A percentile compares a stretch with the other conserved stretches of the same genome.
Evolutionary conservation across 2,888 invertebrate species (phyloP).

Genomic region (Dryobota labecula): DNA sequence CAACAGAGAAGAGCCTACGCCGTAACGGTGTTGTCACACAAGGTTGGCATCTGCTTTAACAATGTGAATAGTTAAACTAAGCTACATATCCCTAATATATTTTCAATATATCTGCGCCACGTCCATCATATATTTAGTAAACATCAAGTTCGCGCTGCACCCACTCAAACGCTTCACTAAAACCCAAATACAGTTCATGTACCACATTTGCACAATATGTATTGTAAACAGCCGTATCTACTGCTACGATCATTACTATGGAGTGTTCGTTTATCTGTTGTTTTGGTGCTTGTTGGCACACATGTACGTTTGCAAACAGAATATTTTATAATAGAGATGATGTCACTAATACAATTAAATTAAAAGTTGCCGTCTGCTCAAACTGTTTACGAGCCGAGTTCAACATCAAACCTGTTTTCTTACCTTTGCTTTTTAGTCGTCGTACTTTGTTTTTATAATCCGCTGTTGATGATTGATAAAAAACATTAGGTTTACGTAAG

Average conservation of each 20-base stretch:
- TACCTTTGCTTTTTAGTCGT: constrained; percentile 67
- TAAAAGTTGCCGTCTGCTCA: constrained; percentile 55
- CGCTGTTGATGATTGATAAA: constrained; percentile 48
- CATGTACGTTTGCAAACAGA: constrained; percentile 58
- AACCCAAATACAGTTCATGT: constrained; percentile 56
- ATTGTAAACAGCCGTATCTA: constrained; percentile 69
- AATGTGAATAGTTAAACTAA: constrained; percentile 25
- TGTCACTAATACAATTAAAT: constrained; percentile 73
- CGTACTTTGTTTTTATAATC: constrained; percentile 64
- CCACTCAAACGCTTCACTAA: constrained; percentile 52
- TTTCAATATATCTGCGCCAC: constrained; percentile 23
- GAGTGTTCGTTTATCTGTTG: constrained; percentile 53
- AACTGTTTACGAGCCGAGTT: constrained; percentile 67
- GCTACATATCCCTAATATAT: constrained; percentile 26
- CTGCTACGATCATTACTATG: constrained; percentile 68
- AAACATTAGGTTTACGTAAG: constrained; percentile 50
- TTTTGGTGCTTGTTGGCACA: constrained; percentile 60
- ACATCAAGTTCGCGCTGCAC: constrained; percentile 48
- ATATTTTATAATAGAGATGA: constrained; percentile 72
- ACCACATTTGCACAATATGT: constrained; percentile 57
- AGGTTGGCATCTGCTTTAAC: constrained; percentile 16
- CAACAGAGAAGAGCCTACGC: background rate
- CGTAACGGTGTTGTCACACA: constrained; percentile 6
- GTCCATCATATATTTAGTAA: constrained; percentile 53
- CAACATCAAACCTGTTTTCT: constrained; percentile 76